These are phyloP conservation scores for Crioceris asparagi DNA, from an alignment of 2,888 invertebrate species.

Conservation along the genomic window DNA sequence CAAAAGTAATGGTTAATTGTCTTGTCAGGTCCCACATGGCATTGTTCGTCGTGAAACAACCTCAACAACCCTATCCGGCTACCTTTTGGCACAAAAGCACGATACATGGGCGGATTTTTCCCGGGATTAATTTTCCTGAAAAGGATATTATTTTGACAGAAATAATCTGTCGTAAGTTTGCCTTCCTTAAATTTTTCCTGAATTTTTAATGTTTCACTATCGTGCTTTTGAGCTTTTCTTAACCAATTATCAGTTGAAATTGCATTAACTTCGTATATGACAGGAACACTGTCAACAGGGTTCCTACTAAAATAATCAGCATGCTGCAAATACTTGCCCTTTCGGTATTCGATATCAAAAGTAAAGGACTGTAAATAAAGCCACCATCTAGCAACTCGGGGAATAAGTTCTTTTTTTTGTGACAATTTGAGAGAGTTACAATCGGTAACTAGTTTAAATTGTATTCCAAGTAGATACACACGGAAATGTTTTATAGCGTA, in stretches of 20 bases:
- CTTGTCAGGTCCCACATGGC: slow-evolving; percentile 12
- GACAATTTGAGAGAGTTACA: slow-evolving; percentile 16
- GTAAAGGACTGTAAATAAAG: slow-evolving; percentile 12
- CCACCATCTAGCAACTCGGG: too few species aligned
- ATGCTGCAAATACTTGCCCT: slow-evolving; percentile 11
- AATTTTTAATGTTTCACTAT: slow-evolving; percentile 7
- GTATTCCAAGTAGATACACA: slow-evolving; percentile 24
- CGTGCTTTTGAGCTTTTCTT: slow-evolving; percentile 6
- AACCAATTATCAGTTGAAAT: slow-evolving; percentile 10
- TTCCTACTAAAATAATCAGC: slow-evolving; percentile 14
- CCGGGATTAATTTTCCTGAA: slow-evolving; percentile 10
- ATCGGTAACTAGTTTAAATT: slow-evolving; percentile 27
- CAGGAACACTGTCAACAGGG: neutral
- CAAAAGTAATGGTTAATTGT: slow-evolving; percentile 11
- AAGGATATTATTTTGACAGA: slow-evolving; percentile 10
- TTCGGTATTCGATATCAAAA: slow-evolving; percentile 14
- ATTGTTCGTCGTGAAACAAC: slow-evolving; percentile 15
- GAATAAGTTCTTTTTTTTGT: slow-evolving; percentile 2
- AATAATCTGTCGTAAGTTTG: slow-evolving; percentile 6
- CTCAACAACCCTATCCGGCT: slow-evolving; percentile 13
- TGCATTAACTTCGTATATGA: neutral
- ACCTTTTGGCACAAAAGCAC: slow-evolving; percentile 13
- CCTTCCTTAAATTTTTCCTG: slow-evolving; percentile 8
- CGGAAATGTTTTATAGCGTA: slow-evolving; percentile 26
- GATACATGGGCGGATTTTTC: slow-evolving; percentile 7